Percentiles rank a stretch among this genome's conserved stretches.
phyloP scores from a whole-genome alignment of 2,113 vertebrate genomes.

The Lophura nycthemera region DNA sequence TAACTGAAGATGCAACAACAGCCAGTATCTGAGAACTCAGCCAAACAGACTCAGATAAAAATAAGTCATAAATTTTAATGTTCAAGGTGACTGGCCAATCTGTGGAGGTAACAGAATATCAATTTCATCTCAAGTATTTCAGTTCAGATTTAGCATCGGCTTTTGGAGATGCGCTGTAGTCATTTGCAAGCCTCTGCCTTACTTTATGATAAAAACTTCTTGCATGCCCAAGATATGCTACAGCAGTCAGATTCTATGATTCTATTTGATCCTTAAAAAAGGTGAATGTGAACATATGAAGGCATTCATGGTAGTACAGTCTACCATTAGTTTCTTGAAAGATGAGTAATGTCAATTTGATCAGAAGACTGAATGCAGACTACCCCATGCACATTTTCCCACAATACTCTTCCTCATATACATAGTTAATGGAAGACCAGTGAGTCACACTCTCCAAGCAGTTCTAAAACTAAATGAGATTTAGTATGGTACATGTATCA shows the following conservation, averaged over 20 bases:
- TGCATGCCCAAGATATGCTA: neutral
- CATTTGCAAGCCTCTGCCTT: neutral
- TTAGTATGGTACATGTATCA: neutral
- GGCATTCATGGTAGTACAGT: neutral
- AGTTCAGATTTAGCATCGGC: neutral
- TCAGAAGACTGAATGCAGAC: neutral
- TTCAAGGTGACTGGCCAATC: neutral
- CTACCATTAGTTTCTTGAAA: neutral
- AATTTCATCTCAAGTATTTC: neutral
- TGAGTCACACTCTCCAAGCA: neutral
- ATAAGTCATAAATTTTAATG: neutral
- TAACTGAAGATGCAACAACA: neutral
- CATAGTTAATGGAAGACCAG: neutral
- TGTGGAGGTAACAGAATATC: neutral
- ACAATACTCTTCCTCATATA: neutral
- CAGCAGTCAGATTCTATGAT: neutral
- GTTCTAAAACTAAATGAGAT: neutral
- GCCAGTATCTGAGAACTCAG: neutral
- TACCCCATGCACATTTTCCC: accelerated
- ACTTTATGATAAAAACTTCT: neutral
- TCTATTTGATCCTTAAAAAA: neutral
- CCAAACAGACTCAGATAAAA: neutral
- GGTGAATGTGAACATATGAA: neutral
- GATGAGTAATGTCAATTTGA: neutral
- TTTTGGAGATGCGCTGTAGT: neutral